Percentiles rank a stretch among this genome's conserved stretches.
Conservation (phyloP, 2,797 vertebrate species). For the Enteromius fasciolatus region DNA sequence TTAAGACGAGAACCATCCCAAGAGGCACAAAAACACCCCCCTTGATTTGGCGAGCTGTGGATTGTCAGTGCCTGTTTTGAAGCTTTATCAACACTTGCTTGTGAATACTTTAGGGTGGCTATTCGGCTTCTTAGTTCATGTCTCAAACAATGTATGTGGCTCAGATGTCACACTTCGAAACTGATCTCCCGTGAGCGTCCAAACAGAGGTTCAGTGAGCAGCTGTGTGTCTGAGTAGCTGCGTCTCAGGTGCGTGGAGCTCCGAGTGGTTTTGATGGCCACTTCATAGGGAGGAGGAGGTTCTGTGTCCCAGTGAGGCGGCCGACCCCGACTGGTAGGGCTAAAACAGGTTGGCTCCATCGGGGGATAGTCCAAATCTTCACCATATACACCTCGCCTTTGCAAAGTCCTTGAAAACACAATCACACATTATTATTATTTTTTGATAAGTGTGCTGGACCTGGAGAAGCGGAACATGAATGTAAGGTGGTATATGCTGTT, state of each 20-base stretch:
- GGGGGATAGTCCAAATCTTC: conserved; percentile 83
- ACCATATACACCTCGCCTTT: conserved; percentile 64
- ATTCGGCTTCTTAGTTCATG: not conserved
- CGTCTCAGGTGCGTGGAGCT: conserved; percentile 82
- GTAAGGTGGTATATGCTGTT: not conserved
- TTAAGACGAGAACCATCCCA: not conserved
- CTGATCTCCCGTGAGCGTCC: conserved; percentile 81
- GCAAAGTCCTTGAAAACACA: conserved; percentile 68
- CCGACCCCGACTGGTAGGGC: conserved; percentile 67
- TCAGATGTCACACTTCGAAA: conserved; percentile 77
- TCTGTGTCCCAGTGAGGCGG: conserved; percentile 75
- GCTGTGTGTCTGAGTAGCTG: conserved; percentile 81
- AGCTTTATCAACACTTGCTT: conserved; percentile 1
- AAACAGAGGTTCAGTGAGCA: conserved; percentile 79
- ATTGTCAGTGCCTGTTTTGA: not conserved
- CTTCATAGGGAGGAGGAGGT: conserved; percentile 78
- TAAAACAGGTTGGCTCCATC: conserved; percentile 77
- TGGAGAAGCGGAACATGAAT: not conserved
- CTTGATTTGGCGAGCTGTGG: not conserved
- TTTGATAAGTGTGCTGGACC: not conserved
- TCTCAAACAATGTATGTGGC: not conserved
- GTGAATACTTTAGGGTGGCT: not conserved
- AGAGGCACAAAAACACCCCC: not conserved
- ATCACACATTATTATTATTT: conserved; percentile 13
- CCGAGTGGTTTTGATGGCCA: conserved; percentile 82